These are phyloP conservation scores for Scalopus aquaticus DNA, from an alignment of 2,113 vertebrate species.

Conservation along the genomic window DNA sequence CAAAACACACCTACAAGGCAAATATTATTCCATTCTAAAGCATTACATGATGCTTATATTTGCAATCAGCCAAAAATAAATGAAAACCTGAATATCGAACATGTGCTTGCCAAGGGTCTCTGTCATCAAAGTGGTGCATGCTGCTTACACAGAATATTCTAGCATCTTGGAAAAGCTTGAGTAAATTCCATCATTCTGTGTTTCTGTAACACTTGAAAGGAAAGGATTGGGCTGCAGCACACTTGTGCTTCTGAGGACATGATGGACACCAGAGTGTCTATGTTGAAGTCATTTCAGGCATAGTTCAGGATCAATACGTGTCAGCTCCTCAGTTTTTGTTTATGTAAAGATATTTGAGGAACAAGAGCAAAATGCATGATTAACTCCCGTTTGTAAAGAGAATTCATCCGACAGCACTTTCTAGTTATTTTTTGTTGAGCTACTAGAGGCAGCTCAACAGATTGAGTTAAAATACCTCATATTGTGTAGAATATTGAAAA, in stretches of 20 bases:
- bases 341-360: conserved; percentile 42
- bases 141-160: conserved; percentile 50
- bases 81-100: neutral
- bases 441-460: neutral
- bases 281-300: conserved; percentile 29
- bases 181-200: conserved; percentile 31
- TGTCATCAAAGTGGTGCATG: neutral
- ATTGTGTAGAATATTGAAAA: neutral
- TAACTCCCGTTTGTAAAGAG: neutral
- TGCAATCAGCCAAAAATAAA: conserved; percentile 54
- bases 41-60: neutral
- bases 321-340: conserved; percentile 4
- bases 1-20: neutral
- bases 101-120: neutral
- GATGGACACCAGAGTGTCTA: neutral
- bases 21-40: neutral
- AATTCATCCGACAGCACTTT: neutral
- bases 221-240: neutral
- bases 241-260: conserved; percentile 34
- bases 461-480: neutral
- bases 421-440: conserved; percentile 18
- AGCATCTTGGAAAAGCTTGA: neutral
- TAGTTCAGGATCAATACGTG: neutral
- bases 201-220: conserved; percentile 11
- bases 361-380: neutral